phyloP scores from a whole-genome alignment of 2,113 vertebrate species.

The Trichomycterus rosablanca region DNA sequence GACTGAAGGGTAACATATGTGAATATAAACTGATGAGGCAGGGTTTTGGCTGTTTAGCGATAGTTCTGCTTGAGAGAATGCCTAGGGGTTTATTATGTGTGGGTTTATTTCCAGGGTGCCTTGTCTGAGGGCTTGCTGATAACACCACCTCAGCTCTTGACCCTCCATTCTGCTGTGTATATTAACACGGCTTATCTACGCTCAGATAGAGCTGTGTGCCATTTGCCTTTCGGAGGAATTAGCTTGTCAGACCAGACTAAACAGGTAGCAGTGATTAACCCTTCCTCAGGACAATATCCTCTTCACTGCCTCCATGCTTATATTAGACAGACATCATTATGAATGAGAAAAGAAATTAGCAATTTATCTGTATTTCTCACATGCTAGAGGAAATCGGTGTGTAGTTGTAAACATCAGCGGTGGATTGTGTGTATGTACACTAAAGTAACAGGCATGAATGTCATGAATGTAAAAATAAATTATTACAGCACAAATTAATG shows the following conservation, averaged over 20 bases:
- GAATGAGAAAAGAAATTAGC: constrained; percentile 41
- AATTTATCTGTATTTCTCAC: background rate
- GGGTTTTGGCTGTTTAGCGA: constrained; percentile 61
- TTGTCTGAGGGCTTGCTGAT: constrained; percentile 91
- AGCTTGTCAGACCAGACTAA: constrained; percentile 91
- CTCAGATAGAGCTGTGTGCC: constrained; percentile 87
- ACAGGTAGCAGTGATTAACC: constrained; percentile 93
- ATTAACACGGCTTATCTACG: constrained; percentile 94
- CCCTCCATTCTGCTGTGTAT: constrained; percentile 90
- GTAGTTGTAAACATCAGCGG: too few species aligned
- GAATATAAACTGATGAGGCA: constrained; percentile 38
- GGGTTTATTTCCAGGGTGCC: constrained; percentile 85
- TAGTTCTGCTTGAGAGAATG: constrained; percentile 92
- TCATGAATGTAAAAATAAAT: too few species aligned
- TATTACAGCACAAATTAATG: too few species aligned
- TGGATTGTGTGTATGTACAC: too few species aligned
- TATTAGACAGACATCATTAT: constrained; percentile 70
- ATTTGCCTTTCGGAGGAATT: constrained; percentile 94
- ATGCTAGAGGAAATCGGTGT: background rate
- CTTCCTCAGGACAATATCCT: constrained; percentile 95
- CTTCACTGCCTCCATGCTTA: constrained; percentile 79
- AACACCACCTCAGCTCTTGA: constrained; percentile 90
- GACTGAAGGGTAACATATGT: background rate
- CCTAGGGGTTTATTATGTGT: constrained; percentile 87
- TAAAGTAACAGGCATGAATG: too few species aligned